Evolutionary conservation across 2,888 invertebrate species (phyloP), one percentile per base, ranked within the genome.

Genomic region (Amphipoea oculea): DNA sequence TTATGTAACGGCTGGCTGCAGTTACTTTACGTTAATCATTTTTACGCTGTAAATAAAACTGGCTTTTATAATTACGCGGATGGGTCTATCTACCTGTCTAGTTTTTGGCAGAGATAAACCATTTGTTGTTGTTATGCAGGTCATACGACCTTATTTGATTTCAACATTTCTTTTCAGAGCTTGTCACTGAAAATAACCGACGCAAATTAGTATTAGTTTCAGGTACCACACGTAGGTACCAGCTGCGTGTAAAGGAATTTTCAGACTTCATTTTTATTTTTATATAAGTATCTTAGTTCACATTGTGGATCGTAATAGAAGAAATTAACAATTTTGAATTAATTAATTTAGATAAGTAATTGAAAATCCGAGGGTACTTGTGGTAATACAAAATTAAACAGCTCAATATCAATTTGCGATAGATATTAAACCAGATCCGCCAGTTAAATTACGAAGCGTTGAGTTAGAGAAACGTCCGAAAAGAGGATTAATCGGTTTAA

Each of bases 401-500:
- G 60, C 40, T 72, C 71, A 71, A 78, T 76, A 77, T 85, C 65
- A 83, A 86, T 83, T 83, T 73, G 60, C 45, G 63, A 79, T 69
- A 79, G 60, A 76, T 69, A 77, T 73, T 71, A 81, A 75, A 83
- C 54, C 12, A 54, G 65, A 80, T 73, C 29, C 42, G 54, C 71
- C 73, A 81, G 83, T 87, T 79, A 51, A 81, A 82, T 81, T 81
- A 77, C 68, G 72, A 79, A 68, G 72, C 75, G 67, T 85, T 83
- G 79, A 83, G 79, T 83, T 78, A 40, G 67, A 76, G 73, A 77
- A 76, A 72, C 79, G 76, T 84, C 72, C 78, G 73, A 83, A 83
- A 86, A 81, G 82, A 85, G 87, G 79, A 87, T 85, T 85, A 89
- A 86, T 89, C 86, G 76, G 74, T 86, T 87, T 83, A 86, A 86